These are phyloP conservation scores for Pasiphila rectangulata DNA, from an alignment of 2,888 invertebrate species.

Conservation along the genomic window DNA sequence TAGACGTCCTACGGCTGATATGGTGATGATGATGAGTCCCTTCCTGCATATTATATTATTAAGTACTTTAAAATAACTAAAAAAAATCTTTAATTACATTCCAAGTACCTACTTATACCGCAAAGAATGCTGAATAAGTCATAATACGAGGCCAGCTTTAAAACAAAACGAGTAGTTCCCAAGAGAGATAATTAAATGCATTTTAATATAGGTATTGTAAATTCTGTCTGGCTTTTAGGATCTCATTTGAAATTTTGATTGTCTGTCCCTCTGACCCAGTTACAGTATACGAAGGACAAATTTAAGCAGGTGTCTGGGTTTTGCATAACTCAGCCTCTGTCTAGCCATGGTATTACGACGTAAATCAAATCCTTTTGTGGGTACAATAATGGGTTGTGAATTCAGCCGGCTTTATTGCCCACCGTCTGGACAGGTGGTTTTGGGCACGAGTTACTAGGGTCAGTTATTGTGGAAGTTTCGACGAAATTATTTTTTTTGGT, in stretches of 20 bases:
- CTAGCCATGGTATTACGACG: conserved; percentile 55
- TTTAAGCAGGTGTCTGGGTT: conserved; percentile 67
- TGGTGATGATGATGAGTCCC: no score
- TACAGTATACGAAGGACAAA: conserved; percentile 67
- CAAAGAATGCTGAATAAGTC: no score
- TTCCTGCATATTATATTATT: no score
- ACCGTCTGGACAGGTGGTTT: conserved; percentile 12
- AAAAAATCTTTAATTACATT: no score
- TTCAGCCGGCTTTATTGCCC: conserved; percentile 12
- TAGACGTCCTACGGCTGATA: no score
- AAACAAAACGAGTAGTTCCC: conserved; percentile 25
- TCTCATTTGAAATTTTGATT: conserved; percentile 77
- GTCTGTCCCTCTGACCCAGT: conserved; percentile 76
- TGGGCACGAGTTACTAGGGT: conserved; percentile 3
- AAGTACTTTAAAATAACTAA: no score
- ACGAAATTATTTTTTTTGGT: no score
- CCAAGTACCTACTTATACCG: no score
- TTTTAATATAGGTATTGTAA: conserved; percentile 48
- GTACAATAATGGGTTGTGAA: conserved; percentile 18
- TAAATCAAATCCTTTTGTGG: conserved; percentile 32
- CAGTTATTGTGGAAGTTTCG: neutral
- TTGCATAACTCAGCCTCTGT: conserved; percentile 67
- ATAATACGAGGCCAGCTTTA: conserved; percentile 19
- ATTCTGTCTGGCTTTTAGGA: conserved; percentile 49
- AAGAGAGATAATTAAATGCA: conserved; percentile 44